phyloP scores from a whole-genome alignment of 2,113 vertebrate species.

The Calyptomena viridis region DNA sequence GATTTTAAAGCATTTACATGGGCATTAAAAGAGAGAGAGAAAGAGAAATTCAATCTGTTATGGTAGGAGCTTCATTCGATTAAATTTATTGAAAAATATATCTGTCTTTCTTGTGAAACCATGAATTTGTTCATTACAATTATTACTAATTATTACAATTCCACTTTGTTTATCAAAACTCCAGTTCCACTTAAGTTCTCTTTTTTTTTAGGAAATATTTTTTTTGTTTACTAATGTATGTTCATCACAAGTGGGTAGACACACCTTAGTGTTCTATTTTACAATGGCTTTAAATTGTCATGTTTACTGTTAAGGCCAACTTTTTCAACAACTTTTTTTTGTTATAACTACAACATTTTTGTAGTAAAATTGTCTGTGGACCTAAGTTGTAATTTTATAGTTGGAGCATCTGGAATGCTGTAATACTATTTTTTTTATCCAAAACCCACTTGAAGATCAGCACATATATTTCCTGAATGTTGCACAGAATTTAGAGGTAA shows the following conservation, averaged over 20 bases:
- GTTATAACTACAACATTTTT: too few species aligned
- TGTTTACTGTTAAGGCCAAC: not conserved
- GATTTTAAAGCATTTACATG: not conserved
- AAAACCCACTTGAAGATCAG: not conserved
- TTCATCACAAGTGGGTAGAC: not conserved
- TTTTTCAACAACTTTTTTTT: not conserved
- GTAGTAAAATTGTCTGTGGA: not conserved
- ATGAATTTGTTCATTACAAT: not conserved
- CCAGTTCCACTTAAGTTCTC: not conserved
- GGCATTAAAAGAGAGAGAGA: not conserved
- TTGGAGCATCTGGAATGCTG: not conserved
- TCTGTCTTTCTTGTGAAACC: not conserved
- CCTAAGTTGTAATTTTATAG: not conserved
- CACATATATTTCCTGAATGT: not conserved
- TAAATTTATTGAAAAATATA: not conserved
- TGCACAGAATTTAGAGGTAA: not conserved
- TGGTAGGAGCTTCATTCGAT: not conserved
- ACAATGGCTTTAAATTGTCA: not conserved
- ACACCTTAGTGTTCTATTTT: not conserved
- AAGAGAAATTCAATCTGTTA: not conserved
- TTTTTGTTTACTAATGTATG: not conserved
- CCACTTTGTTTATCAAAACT: not conserved
- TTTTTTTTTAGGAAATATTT: not conserved
- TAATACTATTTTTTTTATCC: not conserved
- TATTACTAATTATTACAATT: not conserved